Conservation (phyloP, 2,113 vertebrate genomes). For the Pollachius pollachius region DNA sequence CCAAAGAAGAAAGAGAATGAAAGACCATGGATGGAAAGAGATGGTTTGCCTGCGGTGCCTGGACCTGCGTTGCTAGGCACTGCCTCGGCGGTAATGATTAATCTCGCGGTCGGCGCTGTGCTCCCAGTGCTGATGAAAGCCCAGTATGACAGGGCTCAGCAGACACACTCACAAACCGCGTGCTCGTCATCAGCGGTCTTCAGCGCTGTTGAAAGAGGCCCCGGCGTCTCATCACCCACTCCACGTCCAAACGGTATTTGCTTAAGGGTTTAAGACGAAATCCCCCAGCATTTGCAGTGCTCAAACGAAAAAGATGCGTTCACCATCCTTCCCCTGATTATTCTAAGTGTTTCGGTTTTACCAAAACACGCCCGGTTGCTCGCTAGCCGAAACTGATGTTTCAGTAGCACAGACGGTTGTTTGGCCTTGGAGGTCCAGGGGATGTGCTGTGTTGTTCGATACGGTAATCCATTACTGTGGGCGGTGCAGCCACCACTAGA, state of each 20-base stretch:
- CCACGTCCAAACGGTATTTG: conserved; percentile 38
- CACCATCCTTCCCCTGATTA: no score
- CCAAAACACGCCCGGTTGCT: conserved; percentile 54
- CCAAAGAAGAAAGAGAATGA: no score
- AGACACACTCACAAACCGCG: conserved; percentile 1
- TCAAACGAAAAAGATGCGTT: conserved; percentile 48
- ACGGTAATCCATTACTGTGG: conserved; percentile 49
- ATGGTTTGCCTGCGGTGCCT: conserved; percentile 2
- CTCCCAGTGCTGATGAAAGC: background rate
- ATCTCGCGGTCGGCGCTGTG: no score
- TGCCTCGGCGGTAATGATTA: no score
- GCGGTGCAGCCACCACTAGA: conserved; percentile 38
- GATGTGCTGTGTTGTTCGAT: conserved; percentile 34
- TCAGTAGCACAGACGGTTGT: conserved; percentile 36
- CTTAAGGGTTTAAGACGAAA: conserved; percentile 39
- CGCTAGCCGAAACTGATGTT: conserved; percentile 25
- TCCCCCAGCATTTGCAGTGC: conserved; percentile 32
- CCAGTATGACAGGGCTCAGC: background rate
- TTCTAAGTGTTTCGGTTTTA: conserved; percentile 13
- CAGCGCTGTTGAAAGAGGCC: conserved; percentile 28
- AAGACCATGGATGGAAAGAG: background rate
- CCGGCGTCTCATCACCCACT: background rate
- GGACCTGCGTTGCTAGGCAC: no score
- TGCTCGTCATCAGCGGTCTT: conserved; percentile 29
- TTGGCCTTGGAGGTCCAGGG: conserved; percentile 31